Base-by-base conservation (phyloP, 2,888 invertebrate species). In the Poecilobothrus nobilitatus region DNA sequence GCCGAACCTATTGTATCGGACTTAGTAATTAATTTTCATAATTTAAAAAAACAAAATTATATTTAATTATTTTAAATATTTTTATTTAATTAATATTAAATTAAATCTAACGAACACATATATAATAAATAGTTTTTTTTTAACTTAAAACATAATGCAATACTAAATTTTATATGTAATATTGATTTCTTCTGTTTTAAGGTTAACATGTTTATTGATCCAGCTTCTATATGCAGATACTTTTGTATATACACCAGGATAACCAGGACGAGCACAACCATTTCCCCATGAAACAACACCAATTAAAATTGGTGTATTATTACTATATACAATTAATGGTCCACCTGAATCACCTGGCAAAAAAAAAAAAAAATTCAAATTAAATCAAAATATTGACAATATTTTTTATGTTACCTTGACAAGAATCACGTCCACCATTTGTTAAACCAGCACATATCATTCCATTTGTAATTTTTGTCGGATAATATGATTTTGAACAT, bases 391-490 rank as follows among this genome's bases (percentile, higher is more conserved):
- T 37, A 5, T 37, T 18, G 2, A 53, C 7, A 18, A 53, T 53
- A 53, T n/a, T 53, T 12, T n/a, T 53, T 4, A 53, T 18, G 7
- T 37, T 53, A 53, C 53, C 65, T 65, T 65, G 65, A 12, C 65
- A 65, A 7, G 65, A 33, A 65, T 65, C 65, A 33, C 21, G 12
- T 27, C 83, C 84, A 21, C 85, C 85, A 65, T 78, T 74, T 0
- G 78, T 74, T 0, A 75, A 73, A 1, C 86, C 86, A 63, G 86
- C 86, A 73, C 86, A 86, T 0, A 85, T n/a, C 65, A 65, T 65
- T 9, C 33, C 20, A n/a, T 65, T 34, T n/a, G 65, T 37, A 37
- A 65, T 65, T 65, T n/a, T 6, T 7, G 21, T 44, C 53, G 65
- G 53, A 21, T 21, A 22, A 21, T 21, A 22, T 18, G 61, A 62